A percentile compares a stretch with the other conserved stretches of the same genome.
Evolutionary conservation across 53 echinoderm and acorn worm genomes (phyloP).

Genomic region (Patiria pectinifera): DNA sequence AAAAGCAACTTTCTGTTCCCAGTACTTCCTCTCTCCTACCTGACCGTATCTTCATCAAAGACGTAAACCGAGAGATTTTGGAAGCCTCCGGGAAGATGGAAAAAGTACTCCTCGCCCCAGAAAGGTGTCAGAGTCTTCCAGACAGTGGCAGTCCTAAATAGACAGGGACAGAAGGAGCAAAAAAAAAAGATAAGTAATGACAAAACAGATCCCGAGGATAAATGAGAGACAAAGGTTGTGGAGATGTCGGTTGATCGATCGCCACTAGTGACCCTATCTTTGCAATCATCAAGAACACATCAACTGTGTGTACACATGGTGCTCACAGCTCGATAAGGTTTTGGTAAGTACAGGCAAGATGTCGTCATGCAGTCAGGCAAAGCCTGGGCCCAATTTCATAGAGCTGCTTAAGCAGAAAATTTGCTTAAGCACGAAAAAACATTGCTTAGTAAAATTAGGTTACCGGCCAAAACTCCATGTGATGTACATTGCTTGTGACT

Average conservation of each 20-base stretch:
- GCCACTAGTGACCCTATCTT: neutral
- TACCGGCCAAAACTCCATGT: no score
- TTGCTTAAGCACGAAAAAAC: no score
- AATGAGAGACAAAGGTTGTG: neutral
- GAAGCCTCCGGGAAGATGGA: slow-evolving; percentile 73
- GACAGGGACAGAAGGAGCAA: neutral
- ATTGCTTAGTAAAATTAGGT: no score
- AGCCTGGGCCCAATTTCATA: neutral
- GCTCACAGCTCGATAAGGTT: neutral
- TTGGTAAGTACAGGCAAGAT: neutral
- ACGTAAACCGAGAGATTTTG: slow-evolving; percentile 66
- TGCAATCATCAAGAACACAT: neutral
- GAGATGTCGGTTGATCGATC: neutral
- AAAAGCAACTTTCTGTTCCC: neutral
- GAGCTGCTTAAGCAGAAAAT: no score
- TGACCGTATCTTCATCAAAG: slow-evolving; percentile 70
- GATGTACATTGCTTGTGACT: no score
- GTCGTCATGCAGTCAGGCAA: neutral
- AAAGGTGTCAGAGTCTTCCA: slow-evolving; percentile 69
- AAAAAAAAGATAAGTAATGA: neutral
- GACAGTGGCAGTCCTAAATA: slow-evolving; percentile 66
- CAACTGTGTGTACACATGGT: neutral
- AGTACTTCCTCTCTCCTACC: slow-evolving; percentile 30
- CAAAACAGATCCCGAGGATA: neutral
- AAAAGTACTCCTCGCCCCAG: slow-evolving; percentile 73